Conservation (phyloP, 35 echinoderm and acorn worm genomes). For the Chiridota heheva region DNA sequence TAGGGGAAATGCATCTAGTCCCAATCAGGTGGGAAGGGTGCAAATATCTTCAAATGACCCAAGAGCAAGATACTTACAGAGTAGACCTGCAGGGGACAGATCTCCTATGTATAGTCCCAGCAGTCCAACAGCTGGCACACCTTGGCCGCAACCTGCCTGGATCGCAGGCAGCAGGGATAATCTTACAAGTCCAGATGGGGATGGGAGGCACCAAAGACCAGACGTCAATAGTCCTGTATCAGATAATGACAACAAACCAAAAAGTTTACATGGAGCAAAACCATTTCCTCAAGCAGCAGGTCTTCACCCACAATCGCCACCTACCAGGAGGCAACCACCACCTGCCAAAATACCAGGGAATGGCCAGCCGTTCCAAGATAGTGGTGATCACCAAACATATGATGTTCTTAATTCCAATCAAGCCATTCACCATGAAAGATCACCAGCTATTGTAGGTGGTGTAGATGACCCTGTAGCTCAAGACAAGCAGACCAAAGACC, state of each 20-base stretch:
- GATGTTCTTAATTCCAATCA: background rate
- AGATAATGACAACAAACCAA: no score
- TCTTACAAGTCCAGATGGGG: no score
- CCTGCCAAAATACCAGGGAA: no score
- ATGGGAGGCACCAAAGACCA: no score
- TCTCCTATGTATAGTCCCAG: constrained; percentile 75
- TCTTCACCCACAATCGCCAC: constrained; percentile 1
- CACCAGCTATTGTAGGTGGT: no score
- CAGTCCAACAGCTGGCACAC: constrained; percentile 24
- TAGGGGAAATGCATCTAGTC: background rate
- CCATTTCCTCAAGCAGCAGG: background rate
- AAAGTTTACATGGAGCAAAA: background rate
- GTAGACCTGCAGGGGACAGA: constrained; percentile 61
- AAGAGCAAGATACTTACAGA: constrained; percentile 38
- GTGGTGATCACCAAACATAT: background rate
- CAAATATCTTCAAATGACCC: constrained; percentile 48
- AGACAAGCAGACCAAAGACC: no score
- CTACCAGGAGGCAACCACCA: no score
- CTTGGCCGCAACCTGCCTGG: constrained; percentile 31
- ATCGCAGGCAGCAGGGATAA: constrained; percentile 2
- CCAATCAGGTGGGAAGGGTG: background rate
- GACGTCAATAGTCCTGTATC: no score
- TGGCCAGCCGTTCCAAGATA: background rate
- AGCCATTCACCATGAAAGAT: constrained; percentile 3
- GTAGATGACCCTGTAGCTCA: no score